Conservation (phyloP, 1,140 invertebrate genomes). For the Leptestheria dahalacensis region DNA sequence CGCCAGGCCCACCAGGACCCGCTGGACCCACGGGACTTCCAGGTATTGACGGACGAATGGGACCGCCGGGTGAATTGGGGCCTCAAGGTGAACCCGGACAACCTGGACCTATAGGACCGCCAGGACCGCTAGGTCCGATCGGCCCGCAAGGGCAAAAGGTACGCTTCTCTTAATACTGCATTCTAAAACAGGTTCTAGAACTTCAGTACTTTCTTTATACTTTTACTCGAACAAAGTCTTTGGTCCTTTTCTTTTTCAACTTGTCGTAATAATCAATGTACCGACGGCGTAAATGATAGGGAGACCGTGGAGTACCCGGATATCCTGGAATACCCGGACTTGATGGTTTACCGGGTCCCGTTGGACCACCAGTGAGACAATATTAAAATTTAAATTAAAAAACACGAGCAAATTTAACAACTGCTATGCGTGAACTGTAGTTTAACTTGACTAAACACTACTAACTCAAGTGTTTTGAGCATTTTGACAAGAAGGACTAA, state of each 20-base stretch:
- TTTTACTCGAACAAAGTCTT: conserved; percentile 1
- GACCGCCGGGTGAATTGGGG: conserved; percentile 52
- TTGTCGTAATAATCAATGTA: not conserved
- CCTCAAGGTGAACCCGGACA: conserved; percentile 42
- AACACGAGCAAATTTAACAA: conserved; percentile 1
- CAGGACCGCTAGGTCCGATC: conserved; percentile 12
- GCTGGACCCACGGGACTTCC: conserved; percentile 54
- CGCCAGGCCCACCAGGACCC: conserved; percentile 66
- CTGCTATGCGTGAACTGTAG: too few species aligned
- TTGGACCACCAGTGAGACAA: conserved; percentile 31
- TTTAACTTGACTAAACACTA: not conserved
- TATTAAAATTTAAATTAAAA: conserved; percentile 13
- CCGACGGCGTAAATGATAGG: conserved; percentile 21
- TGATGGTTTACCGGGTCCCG: conserved; percentile 26
- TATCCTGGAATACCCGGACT: conserved; percentile 30
- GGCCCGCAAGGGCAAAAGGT: conserved; percentile 1
- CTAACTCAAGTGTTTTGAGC: too few species aligned
- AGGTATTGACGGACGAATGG: conserved; percentile 64
- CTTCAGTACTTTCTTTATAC: not conserved
- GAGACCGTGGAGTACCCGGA: conserved; percentile 29
- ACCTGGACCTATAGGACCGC: conserved; percentile 40
- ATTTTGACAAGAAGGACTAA: too few species aligned
- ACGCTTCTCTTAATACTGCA: too few species aligned
- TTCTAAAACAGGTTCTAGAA: not conserved
- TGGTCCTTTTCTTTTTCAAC: not conserved